phyloP scores from a whole-genome alignment of 2,113 vertebrate species.

The Dipodomys spectabilis region DNA sequence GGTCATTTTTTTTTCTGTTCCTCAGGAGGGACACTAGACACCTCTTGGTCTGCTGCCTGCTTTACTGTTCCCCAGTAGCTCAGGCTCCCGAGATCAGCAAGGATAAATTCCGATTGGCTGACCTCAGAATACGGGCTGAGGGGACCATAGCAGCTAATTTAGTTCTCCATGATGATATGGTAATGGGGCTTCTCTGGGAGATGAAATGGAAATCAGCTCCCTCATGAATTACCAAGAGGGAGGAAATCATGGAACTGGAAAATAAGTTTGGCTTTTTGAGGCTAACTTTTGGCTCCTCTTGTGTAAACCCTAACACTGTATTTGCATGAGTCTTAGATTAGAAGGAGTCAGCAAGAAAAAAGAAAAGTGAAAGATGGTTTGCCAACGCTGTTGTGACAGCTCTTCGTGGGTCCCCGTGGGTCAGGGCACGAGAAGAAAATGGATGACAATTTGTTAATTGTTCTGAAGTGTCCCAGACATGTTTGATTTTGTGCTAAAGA shows the following conservation, averaged over 20 bases:
- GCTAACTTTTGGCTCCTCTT: constrained; percentile 47
- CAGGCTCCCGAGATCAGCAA: neutral
- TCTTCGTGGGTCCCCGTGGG: neutral
- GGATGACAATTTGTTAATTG: constrained; percentile 67
- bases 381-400: neutral
- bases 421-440: neutral
- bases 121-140: neutral
- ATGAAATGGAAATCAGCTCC: constrained; percentile 54
- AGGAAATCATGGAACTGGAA: constrained; percentile 25
- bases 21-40: neutral
- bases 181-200: neutral
- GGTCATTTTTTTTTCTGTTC: neutral
- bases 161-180: constrained; percentile 8
- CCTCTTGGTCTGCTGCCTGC: neutral
- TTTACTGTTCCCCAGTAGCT: neutral
- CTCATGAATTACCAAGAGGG: neutral
- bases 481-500: constrained; percentile 43
- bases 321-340: constrained; percentile 40
- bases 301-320: constrained; percentile 13
- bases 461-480: constrained; percentile 52
- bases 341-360: constrained; percentile 17
- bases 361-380: neutral
- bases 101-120: constrained; percentile 33
- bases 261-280: constrained; percentile 48
- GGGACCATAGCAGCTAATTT: constrained; percentile 60